Evolutionary conservation across 2,888 invertebrate species (phyloP).

Genomic region (Pristionchus entomophagus): DNA sequence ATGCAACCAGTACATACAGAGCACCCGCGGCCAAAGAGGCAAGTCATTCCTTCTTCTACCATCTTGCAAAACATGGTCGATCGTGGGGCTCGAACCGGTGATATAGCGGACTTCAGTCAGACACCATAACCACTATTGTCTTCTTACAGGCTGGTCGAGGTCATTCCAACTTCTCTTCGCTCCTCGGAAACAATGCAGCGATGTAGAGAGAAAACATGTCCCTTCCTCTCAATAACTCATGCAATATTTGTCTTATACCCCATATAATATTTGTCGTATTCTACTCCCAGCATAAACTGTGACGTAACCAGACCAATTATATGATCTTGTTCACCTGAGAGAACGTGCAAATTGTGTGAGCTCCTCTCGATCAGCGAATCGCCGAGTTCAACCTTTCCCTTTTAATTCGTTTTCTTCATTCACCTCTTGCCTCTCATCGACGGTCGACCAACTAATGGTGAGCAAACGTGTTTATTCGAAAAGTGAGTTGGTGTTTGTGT

Average conservation of each 20-base stretch:
- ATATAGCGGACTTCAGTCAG: too few relatives aligned
- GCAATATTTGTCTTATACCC: neutral
- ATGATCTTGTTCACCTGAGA: neutral
- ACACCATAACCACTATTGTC: too few relatives aligned
- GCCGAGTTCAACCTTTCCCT: slow-evolving; percentile 22
- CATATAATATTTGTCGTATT: neutral
- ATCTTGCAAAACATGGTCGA: too few relatives aligned
- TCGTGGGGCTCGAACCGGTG: too few relatives aligned
- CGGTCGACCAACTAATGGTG: neutral
- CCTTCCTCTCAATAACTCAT: neutral
- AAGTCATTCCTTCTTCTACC: neutral
- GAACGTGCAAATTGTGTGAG: neutral
- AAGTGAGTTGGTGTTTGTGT: too few relatives aligned
- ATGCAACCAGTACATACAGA: neutral
- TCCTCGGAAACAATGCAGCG: neutral
- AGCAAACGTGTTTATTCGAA: neutral
- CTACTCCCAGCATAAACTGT: neutral
- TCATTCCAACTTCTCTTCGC: slow-evolving; percentile 33
- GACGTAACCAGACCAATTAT: neutral
- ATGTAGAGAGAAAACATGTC: too few relatives aligned
- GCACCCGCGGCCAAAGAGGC: neutral
- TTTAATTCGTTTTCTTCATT: neutral
- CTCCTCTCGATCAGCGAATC: neutral
- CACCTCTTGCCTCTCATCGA: slow-evolving; percentile 9
- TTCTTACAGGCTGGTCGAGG: neutral